Evolutionary conservation across 2,797 vertebrate species (phyloP), one percentile per base, ranked within the genome.

Genomic region (Spea hammondii): DNA sequence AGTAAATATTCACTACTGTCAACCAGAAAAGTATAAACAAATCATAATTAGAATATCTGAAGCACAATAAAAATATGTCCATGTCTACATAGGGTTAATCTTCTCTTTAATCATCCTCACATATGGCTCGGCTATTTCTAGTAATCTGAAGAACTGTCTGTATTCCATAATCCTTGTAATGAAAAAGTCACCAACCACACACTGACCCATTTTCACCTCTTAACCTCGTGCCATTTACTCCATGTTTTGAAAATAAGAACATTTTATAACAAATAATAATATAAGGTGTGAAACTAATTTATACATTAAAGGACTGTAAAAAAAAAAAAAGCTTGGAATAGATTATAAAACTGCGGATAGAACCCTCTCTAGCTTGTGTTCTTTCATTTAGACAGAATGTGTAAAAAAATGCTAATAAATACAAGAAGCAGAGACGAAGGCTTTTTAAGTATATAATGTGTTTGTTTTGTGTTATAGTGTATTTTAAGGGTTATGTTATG

Each of bases 31-130:
- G 32, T 32, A 49, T 67, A 50, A 66, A 78, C 9, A 48, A 3
- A 59, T 59, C 11, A 5, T 13, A 5, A 57, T 32, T 62, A 49
- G 46, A 48, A 13, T n/a, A 10, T 68, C 5, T 48, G 47, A n/a
- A 48, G 47, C 65, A 68, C 8, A n/a, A 7, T 4, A 68, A 50
- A 65, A 51, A 74, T 10, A 53, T 49, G 72, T 0, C 64, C 13
- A 70, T 44, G 69, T 50, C 51, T 72, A 76, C 57, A n/a, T n/a
- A 72, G 57, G 83, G 72, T 87, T 92, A 92, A 93, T 90, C 87
- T 85, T 84, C 85, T 87, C 86, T 91, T 92, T 91, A 91, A 85
- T 88, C 80, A 86, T 88, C 85, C 85, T 84, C 84, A 88, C 89
- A 90, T 90, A 89, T 84, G 87, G 85, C 84, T 85, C 85, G 84